These are phyloP conservation scores for Passer domesticus DNA, from an alignment of 2,113 vertebrate species.

Conservation along the genomic window DNA sequence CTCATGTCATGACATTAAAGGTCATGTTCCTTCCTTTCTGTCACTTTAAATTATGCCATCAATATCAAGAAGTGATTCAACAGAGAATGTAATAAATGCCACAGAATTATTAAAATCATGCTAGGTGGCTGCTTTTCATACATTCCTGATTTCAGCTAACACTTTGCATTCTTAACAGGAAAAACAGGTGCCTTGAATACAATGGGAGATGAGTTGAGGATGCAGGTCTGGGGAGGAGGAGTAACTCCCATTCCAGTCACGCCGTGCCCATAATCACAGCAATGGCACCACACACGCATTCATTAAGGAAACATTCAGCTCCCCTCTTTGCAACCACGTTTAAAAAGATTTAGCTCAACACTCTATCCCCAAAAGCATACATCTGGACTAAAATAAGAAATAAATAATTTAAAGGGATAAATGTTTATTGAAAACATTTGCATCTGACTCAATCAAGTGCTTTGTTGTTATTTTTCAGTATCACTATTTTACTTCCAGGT, in stretches of 20 bases:
- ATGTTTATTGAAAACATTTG: slow-evolving; percentile 59
- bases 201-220: background rate
- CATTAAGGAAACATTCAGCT: slow-evolving; percentile 41
- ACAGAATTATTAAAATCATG: slow-evolving; percentile 25
- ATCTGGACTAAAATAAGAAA: slow-evolving; percentile 39
- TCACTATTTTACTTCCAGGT: background rate
- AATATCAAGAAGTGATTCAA: background rate
- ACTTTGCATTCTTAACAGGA: background rate
- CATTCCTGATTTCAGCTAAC: background rate
- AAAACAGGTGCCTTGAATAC: slow-evolving; percentile 7
- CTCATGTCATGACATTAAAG: slow-evolving; percentile 41
- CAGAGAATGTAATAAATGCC: slow-evolving; percentile 6
- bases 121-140: background rate
- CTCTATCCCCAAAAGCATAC: slow-evolving; percentile 36
- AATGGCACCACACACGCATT: slow-evolving; percentile 3
- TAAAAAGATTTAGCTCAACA: slow-evolving; percentile 55
- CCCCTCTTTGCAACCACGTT: slow-evolving; percentile 20
- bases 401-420: slow-evolving; percentile 36
- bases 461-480: background rate
- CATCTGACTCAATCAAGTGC: background rate
- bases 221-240: background rate
- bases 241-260: slow-evolving; percentile 28
- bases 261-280: background rate
- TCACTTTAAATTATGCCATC: background rate
- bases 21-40: slow-evolving; percentile 11